These are phyloP conservation scores for Buceros bicornis DNA, from an alignment of 2,797 vertebrate genomes.

Conservation along the genomic window DNA sequence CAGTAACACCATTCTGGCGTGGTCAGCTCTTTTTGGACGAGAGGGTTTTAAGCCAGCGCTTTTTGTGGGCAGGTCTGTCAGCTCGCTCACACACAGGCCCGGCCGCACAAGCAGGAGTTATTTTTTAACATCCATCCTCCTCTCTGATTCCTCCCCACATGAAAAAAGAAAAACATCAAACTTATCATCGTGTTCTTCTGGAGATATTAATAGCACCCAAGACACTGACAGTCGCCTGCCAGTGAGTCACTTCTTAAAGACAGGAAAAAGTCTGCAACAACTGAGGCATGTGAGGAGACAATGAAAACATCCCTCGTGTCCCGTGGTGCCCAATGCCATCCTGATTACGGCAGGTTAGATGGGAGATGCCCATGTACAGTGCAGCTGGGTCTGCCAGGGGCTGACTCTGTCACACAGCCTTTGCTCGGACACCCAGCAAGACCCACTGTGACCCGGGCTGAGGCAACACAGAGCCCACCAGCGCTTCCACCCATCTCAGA, in stretches of 20 bases:
- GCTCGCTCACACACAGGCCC: not conserved
- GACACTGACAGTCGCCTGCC: not conserved
- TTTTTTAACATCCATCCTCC: not conserved
- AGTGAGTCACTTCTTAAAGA: not conserved
- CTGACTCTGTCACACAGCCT: not conserved
- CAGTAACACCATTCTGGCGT: not conserved
- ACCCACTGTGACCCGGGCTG: not conserved
- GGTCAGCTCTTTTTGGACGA: slow-evolving; percentile 63
- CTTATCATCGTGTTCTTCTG: not conserved
- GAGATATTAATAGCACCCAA: slow-evolving; percentile 57
- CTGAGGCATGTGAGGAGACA: not conserved
- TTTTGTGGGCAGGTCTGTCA: not conserved
- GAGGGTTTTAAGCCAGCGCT: slow-evolving; percentile 47
- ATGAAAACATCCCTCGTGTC: not conserved
- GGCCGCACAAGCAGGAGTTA: not conserved
- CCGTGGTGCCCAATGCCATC: accelerated
- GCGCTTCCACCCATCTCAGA: not conserved
- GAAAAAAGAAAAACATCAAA: not conserved
- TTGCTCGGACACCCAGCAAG: too few relatives aligned
- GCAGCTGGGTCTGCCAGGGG: not conserved
- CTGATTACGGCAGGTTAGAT: accelerated
- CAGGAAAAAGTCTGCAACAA: not conserved
- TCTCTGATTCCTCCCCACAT: not conserved
- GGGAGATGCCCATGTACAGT: not conserved
- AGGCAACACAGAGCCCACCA: not conserved